phyloP scores from a whole-genome alignment of 2,113 vertebrate genomes.

The Mustela lutreola region DNA sequence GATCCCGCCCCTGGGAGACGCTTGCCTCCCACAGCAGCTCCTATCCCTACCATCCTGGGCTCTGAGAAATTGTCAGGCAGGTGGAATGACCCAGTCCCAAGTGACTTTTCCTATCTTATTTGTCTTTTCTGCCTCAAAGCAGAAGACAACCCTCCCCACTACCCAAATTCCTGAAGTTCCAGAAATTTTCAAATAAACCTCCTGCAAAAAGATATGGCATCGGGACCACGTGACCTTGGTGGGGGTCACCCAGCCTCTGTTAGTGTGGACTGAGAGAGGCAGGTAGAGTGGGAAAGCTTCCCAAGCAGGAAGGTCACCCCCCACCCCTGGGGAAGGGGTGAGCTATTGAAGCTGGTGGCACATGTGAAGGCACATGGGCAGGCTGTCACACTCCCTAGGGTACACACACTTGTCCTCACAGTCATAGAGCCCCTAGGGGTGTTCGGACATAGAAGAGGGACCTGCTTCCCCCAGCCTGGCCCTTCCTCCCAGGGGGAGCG shows the following conservation, averaged over 20 bases:
- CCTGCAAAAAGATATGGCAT: not conserved
- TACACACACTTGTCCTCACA: too few relatives aligned
- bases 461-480: not conserved
- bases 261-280: not conserved
- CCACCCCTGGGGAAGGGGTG: too few relatives aligned
- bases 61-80: not conserved
- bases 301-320: too few relatives aligned
- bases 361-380: not conserved
- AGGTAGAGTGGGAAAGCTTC: not conserved
- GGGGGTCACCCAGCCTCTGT: not conserved
- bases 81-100: not conserved
- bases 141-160: not conserved
- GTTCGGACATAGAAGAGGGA: not conserved
- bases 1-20: not conserved
- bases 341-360: not conserved
- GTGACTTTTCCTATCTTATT: not conserved
- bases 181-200: not conserved
- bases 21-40: too few relatives aligned
- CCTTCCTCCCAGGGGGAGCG: not conserved
- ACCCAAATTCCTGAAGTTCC: constrained; percentile 19
- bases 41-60: too few relatives aligned
- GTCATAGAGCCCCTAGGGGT: not conserved
- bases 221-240: not conserved
- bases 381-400: not conserved
- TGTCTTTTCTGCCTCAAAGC: constrained; percentile 1